Evolutionary conservation across 2,888 invertebrate species (phyloP).

Genomic region (Meandrusa payeni): DNA sequence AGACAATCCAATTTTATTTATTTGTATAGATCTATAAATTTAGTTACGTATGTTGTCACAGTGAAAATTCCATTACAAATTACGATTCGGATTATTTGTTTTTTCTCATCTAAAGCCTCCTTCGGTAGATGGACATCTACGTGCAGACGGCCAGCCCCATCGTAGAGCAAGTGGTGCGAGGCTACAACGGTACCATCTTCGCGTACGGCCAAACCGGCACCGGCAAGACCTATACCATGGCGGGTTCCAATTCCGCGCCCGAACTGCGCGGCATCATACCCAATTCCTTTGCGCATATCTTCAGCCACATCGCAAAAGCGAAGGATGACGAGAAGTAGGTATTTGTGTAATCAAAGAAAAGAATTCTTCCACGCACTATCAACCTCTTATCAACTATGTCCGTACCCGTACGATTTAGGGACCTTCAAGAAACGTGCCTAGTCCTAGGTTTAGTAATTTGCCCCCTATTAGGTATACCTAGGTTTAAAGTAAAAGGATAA

Average conservation of each 20-base stretch:
- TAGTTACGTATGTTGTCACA: no score
- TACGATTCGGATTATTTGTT: no score
- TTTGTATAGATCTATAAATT: no score
- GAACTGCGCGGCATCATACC: constrained; percentile 98
- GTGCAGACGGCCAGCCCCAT: constrained; percentile 97
- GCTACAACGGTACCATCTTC: constrained; percentile 97
- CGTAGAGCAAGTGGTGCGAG: constrained; percentile 96
- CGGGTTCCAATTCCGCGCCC: constrained; percentile 92
- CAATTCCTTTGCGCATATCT: constrained; percentile 99
- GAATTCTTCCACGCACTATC: no score
- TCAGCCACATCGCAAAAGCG: constrained; percentile 97
- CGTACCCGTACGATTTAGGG: no score
- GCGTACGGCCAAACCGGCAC: constrained; percentile 97
- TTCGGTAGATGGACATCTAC: constrained; percentile 92
- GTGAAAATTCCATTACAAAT: no score
- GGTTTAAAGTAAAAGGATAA: no score
- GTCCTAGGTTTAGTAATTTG: no score
- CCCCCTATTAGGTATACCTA: no score
- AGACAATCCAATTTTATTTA: no score
- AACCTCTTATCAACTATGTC: no score
- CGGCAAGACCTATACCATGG: constrained; percentile 99
- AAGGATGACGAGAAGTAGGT: constrained; percentile 92
- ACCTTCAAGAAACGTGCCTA: no score
- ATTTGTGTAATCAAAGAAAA: background rate
- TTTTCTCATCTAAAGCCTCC: background rate